A percentile compares a stretch with the other conserved stretches of the same genome.
phyloP scores from a whole-genome alignment of 64 coral and sea anemone genomes.

The Montipora capricornis region DNA sequence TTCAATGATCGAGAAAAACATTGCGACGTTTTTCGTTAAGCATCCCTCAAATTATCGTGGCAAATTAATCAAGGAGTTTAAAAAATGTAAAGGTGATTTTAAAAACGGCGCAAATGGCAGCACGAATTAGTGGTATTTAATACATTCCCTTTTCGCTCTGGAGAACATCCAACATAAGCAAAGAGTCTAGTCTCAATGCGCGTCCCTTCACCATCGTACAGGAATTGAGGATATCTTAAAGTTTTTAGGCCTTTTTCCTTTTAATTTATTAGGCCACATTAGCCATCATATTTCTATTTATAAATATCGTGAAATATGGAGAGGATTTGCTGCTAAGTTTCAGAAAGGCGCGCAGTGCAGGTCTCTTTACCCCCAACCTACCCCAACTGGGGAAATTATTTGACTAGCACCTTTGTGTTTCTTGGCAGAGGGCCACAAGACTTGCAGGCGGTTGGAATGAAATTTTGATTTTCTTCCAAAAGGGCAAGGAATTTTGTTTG shows the following conservation, averaged over 20 bases:
- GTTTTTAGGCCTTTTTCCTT: too few relatives aligned
- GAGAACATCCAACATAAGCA: slow-evolving; percentile 22
- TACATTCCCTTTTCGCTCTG: background rate
- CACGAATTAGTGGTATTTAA: background rate
- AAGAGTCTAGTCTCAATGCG: background rate
- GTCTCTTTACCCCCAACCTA: background rate
- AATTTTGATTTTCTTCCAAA: slow-evolving; percentile 59
- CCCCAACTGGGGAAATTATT: background rate
- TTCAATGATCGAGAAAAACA: too few relatives aligned
- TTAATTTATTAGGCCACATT: too few relatives aligned
- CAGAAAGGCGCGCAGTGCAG: too few relatives aligned
- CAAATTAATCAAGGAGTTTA: background rate
- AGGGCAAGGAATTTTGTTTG: background rate
- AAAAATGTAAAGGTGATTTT: background rate
- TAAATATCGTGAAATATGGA: background rate
- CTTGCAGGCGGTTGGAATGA: slow-evolving; percentile 25
- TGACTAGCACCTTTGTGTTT: background rate
- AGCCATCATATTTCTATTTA: background rate
- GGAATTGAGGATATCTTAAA: background rate
- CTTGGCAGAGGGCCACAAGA: slow-evolving; percentile 32
- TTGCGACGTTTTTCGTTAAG: too few relatives aligned
- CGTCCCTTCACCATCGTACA: slow-evolving; percentile 3
- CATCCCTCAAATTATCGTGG: background rate
- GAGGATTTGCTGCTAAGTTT: too few relatives aligned
- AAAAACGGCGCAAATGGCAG: background rate